These are phyloP conservation scores for Chalcis sispes DNA, from an alignment of 2,888 invertebrate species.

Conservation along the genomic window DNA sequence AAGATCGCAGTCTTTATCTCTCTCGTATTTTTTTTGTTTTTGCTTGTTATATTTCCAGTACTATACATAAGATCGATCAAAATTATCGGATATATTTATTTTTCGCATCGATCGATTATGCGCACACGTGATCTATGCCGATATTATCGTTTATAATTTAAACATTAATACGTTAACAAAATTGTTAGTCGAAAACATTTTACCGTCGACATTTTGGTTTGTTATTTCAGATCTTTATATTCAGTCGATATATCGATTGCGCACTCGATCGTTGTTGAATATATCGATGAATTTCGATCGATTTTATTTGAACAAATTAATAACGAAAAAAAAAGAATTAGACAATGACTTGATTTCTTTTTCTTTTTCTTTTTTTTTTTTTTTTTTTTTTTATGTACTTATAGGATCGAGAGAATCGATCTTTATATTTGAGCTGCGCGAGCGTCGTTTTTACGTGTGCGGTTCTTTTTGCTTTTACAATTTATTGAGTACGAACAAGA, in stretches of 20 bases:
- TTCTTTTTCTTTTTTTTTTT: constrained; percentile 15
- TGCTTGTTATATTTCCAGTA: constrained; percentile 30
- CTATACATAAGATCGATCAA: neutral
- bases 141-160: no score
- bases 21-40: constrained; percentile 45
- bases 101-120: neutral
- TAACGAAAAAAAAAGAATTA: constrained; percentile 16
- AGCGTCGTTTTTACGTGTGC: constrained; percentile 45
- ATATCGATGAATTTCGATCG: constrained; percentile 2
- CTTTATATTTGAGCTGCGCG: constrained; percentile 35
- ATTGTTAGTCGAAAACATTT: no score
- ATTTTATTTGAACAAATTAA: constrained; percentile 24
- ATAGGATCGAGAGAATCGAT: constrained; percentile 43
- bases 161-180: no score
- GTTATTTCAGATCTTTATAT: neutral
- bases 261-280: no score
- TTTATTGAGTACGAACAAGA: constrained; percentile 36
- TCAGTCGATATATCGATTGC: neutral
- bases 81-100: constrained; percentile 2
- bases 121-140: no score
- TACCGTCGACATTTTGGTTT: no score
- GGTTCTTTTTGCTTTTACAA: constrained; percentile 25
- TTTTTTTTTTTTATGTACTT: no score
- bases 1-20: constrained; percentile 58
- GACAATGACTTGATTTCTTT: constrained; percentile 15